Percentiles rank a stretch among this genome's conserved stretches.
These are phyloP conservation scores for Drosophila fuyamai DNA, from an alignment of 1,140 invertebrate species.

Conservation along the genomic window DNA sequence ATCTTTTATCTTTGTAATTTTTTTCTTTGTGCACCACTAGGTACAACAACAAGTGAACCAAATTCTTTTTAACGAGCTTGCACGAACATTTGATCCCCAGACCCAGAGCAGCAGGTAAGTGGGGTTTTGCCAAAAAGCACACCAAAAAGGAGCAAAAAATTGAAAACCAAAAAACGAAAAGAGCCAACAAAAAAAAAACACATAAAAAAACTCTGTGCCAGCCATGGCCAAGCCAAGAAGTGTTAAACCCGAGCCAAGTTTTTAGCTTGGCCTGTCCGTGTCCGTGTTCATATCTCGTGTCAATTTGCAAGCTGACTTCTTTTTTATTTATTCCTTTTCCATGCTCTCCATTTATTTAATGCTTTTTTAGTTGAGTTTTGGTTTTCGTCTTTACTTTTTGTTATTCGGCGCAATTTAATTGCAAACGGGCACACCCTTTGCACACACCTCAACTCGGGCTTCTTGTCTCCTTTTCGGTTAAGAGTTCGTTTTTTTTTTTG, in stretches of 20 bases:
- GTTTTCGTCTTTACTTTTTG: conserved; percentile 46
- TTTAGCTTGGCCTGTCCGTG: conserved; percentile 53
- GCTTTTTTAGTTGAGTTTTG: conserved; percentile 69
- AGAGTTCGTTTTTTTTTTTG: conserved; percentile 9
- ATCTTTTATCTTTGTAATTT: neutral
- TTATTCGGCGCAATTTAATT: conserved; percentile 70
- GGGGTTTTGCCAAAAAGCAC: conserved; percentile 47
- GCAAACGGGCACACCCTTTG: conserved; percentile 70
- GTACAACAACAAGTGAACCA: conserved; percentile 78
- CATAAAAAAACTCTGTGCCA: conserved; percentile 40
- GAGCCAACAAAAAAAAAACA: conserved; percentile 15
- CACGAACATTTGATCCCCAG: conserved; percentile 77
- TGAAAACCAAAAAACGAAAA: conserved; percentile 22
- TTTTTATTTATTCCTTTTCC: conserved; percentile 45
- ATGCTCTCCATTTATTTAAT: conserved; percentile 67
- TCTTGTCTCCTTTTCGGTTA: conserved; percentile 19
- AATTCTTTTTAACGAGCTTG: conserved; percentile 83
- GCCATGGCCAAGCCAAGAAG: conserved; percentile 68
- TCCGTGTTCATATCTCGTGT: conserved; percentile 81
- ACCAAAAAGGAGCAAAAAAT: conserved; percentile 26
- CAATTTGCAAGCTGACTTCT: conserved; percentile 78
- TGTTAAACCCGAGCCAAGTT: conserved; percentile 80
- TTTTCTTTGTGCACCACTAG: conserved; percentile 21
- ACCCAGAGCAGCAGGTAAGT: conserved; percentile 51
- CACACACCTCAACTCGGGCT: conserved; percentile 51